Evolutionary conservation across 1,140 invertebrate species (phyloP).

Genomic region (Brachionus paranguensis): DNA sequence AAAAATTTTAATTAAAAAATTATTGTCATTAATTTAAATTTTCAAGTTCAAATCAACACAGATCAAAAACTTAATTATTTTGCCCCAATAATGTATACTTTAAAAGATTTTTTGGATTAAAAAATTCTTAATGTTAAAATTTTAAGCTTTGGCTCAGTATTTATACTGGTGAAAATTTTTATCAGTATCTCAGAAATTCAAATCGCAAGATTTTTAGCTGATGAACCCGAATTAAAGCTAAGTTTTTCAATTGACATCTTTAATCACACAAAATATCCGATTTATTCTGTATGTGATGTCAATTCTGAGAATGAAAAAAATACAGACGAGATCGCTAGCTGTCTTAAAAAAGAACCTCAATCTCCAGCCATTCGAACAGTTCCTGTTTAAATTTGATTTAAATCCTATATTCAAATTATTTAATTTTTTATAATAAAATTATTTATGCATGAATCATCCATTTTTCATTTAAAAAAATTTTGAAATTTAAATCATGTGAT

Average conservation of each 20-base stretch:
- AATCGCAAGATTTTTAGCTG: not conserved
- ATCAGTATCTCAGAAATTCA: not conserved
- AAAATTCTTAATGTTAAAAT: not conserved
- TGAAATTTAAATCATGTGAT: constrained; percentile 12
- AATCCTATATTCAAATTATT: not conserved
- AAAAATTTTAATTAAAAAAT: not conserved
- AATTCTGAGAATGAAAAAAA: not conserved
- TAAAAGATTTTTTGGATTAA: too few relatives aligned
- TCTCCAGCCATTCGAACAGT: not conserved
- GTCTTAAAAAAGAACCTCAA: not conserved
- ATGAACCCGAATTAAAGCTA: not conserved
- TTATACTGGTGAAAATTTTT: not conserved
- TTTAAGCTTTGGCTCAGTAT: not conserved
- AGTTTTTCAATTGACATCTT: not conserved
- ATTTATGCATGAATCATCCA: not conserved
- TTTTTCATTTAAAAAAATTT: not conserved
- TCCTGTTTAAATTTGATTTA: not conserved
- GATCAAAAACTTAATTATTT: not conserved
- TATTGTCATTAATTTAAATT: not conserved
- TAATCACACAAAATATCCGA: not conserved
- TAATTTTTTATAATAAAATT: not conserved
- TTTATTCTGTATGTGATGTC: not conserved
- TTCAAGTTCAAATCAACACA: not conserved
- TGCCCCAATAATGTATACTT: not conserved
- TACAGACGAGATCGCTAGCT: not conserved